Evolutionary conservation across 2,113 vertebrate genomes (phyloP), one percentile per base, ranked within the genome.

Genomic region (Mionectes macconnelli): DNA sequence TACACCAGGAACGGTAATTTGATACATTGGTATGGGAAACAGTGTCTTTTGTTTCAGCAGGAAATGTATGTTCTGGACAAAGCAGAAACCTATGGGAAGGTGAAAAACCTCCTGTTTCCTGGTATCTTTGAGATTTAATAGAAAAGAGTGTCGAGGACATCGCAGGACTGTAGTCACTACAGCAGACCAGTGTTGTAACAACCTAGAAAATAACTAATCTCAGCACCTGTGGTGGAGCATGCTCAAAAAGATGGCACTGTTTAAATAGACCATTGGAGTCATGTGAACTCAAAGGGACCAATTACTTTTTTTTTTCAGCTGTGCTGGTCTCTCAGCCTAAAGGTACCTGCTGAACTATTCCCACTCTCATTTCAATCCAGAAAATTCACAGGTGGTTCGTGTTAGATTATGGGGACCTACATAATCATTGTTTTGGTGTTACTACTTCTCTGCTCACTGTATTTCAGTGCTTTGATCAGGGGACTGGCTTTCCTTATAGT

Each of bases 391-490:
- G 79, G 92, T 84, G 79, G 50, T 64, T 73, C 12, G 6, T 75
- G 68, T 84, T 93, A 90, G 60, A 59, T 84, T 64, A 70, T 67
- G 56, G 22, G 6, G 33, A 84, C 55, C 39, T 56, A 83, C 85
- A 37, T 52, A 64, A 39, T 66, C 22, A 84, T 81, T 1, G 37
- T 87, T 88, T 93, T 93, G 52, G 59, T 83, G 52, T 67, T 75
- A 18, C 62, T 85, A 4, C 28, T 78, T 39, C 67, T 83, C 55
- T 83, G 67, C 68, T 95, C 45, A 21, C 52, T 80, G 63, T 42
- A 45, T 73, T 92, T 95, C 63, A 47, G 30, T 89, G 60, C 50
- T 93, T 93, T 93, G 79, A 89, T 89, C 90, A 84, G 39, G 30
- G 47, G 68, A 59, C 22, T 84, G 52, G 23, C 88, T 92, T 93